Evolutionary conservation across 2,797 vertebrate species (phyloP).

Genomic region (Stomatorhinus walkeri): DNA sequence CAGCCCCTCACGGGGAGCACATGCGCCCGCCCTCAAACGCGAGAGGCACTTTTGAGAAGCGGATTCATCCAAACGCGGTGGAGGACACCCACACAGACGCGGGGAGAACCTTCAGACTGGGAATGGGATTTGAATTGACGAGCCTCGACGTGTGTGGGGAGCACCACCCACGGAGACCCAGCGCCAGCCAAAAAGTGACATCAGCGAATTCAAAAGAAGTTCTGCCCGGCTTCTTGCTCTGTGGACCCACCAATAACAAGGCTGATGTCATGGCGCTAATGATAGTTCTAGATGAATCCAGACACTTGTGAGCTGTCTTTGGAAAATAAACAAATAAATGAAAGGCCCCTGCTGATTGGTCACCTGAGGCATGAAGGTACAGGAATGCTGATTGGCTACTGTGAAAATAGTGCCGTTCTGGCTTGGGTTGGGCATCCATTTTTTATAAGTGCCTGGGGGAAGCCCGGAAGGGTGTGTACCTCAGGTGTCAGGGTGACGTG

Average conservation of each 20-base stretch:
- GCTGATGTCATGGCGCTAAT: not conserved
- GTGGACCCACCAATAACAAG: not conserved
- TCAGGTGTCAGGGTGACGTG: not conserved
- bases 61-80: not conserved
- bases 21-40: not conserved
- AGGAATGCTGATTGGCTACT: not conserved
- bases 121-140: not conserved
- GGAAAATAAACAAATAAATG: not conserved
- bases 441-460: slow-evolving; percentile 18
- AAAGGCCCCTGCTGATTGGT: not conserved
- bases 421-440: not conserved
- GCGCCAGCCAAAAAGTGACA: not conserved
- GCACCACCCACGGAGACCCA: not conserved
- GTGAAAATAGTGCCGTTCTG: not conserved
- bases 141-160: not conserved
- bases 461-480: not conserved
- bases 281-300: not conserved
- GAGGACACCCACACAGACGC: not conserved
- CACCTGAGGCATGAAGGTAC: not conserved
- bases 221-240: not conserved
- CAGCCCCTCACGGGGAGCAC: not conserved
- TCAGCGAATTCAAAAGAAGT: not conserved
- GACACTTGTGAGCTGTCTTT: slow-evolving; percentile 3
- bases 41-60: not conserved
- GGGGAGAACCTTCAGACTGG: not conserved